Base-by-base conservation (phyloP, 2,888 invertebrate species). In the Rhagophthalmus giganteus region DNA sequence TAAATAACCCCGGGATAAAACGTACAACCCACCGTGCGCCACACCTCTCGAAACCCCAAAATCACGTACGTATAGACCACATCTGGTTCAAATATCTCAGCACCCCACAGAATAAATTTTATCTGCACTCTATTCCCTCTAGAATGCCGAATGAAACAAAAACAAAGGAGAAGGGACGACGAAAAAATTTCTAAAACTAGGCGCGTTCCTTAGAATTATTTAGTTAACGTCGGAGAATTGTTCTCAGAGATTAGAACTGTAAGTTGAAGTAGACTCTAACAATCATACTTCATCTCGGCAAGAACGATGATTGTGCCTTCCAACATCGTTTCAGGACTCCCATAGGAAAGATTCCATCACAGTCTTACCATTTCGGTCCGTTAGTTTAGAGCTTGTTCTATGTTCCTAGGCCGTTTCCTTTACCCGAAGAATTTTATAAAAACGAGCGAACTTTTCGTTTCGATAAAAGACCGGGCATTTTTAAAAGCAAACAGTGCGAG, bases 21-120 rank as follows among this genome's bases (percentile, higher is more conserved):
- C 24, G 44, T 39, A 28, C 42, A 33, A 41, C 55, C 53, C 53
- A 53, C 52, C 24, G 44, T 46, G 45, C 41, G 27, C 46, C 54
- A 46, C 51, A 49, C 49, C 32, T 35, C 48, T 32, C 28, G 16
- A 49, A 56, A 56, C 54, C 54, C 51, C 44, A 54, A 60, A 59
- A 60, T 57, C 57, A 57, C 59, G 56, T 54, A 53, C 38, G 45
- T 32, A 51, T 44, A 54, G 49, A 52, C 54, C 58, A 55, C 59
- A 60, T 60, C 61, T 60, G 59, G 57, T 57, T 47, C 50, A 48
- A 58, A 58, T 57, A 57, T 50, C 52, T 57, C 57, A 52, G 42
- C 59, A 55, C 55, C 50, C 50, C 50, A 41, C 47, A 39, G 49
- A 52, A 54, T 54, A 58, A 52, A 54, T 56, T 58, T 54, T 54